Conservation (phyloP, 2,888 invertebrate genomes). For the Deroplatys truncata region DNA sequence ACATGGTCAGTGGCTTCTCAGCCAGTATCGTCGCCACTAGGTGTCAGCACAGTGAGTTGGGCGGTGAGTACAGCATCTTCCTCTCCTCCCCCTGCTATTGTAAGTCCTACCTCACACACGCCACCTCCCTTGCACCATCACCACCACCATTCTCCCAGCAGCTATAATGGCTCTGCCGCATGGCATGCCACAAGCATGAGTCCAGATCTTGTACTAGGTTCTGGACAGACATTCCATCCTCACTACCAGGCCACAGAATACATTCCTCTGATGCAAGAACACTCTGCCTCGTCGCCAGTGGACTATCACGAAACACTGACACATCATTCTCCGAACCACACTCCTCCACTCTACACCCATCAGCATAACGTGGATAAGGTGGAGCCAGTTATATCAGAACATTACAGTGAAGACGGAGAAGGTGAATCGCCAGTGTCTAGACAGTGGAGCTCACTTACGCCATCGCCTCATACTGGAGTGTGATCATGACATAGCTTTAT, state of each 20-base stretch:
- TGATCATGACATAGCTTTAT: not conserved
- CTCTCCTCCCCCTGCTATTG: not conserved
- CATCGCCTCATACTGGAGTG: not conserved
- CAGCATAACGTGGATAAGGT: slow-evolving; percentile 1
- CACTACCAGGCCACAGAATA: not conserved
- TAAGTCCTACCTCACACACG: no score
- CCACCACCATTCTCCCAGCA: not conserved
- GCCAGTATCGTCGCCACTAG: slow-evolving; percentile 1
- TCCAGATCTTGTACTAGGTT: not conserved
- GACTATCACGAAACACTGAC: not conserved
- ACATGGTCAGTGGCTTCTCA: not conserved
- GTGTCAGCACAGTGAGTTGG: slow-evolving; percentile 5
- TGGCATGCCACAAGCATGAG: not conserved
- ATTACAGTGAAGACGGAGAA: not conserved
- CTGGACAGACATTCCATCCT: not conserved
- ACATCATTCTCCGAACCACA: not conserved
- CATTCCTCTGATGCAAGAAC: not conserved
- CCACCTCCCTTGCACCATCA: not conserved
- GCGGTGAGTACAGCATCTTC: not conserved
- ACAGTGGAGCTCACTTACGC: slow-evolving; percentile 1
- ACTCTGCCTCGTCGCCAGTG: not conserved
- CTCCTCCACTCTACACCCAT: not conserved
- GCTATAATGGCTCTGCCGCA: not conserved
- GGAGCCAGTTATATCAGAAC: slow-evolving; percentile 2
- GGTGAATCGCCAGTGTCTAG: not conserved